Percentiles rank a stretch among this genome's conserved stretches.
Conservation (phyloP, 2,113 vertebrate genomes). For the Macheiramphus alcinus region DNA sequence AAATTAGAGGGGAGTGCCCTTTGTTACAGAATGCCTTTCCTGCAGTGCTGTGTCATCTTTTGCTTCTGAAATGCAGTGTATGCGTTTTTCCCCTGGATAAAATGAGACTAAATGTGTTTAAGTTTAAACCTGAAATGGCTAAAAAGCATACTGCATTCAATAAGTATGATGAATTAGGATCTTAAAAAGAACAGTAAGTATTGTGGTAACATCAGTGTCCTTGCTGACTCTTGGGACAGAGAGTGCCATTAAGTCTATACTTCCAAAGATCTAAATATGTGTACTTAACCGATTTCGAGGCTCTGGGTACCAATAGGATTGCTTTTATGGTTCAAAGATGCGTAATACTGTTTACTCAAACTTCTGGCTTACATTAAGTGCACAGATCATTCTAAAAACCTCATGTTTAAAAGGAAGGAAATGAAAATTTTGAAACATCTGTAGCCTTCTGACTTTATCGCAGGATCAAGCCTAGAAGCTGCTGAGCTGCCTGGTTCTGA, state of each 20-base stretch:
- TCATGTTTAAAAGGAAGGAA: neutral
- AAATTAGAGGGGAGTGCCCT: neutral
- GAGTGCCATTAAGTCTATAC: neutral
- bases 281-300: neutral
- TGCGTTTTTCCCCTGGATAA: neutral
- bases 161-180: constrained; percentile 11
- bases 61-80: neutral
- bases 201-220: constrained; percentile 10
- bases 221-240: neutral
- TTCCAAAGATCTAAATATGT: neutral
- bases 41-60: neutral
- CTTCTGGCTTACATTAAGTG: neutral
- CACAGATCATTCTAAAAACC: neutral
- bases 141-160: neutral
- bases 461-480: neutral
- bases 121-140: neutral
- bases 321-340: neutral
- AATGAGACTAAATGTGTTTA: neutral
- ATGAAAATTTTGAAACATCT: neutral
- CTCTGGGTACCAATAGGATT: neutral
- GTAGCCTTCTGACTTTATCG: neutral
- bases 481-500: neutral
- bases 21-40: neutral
- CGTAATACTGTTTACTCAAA: neutral
- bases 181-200: neutral